Percentiles rank a stretch among this genome's conserved stretches.
phyloP scores from a whole-genome alignment of 2,797 vertebrate genomes.

The Varecia variegata region DNA sequence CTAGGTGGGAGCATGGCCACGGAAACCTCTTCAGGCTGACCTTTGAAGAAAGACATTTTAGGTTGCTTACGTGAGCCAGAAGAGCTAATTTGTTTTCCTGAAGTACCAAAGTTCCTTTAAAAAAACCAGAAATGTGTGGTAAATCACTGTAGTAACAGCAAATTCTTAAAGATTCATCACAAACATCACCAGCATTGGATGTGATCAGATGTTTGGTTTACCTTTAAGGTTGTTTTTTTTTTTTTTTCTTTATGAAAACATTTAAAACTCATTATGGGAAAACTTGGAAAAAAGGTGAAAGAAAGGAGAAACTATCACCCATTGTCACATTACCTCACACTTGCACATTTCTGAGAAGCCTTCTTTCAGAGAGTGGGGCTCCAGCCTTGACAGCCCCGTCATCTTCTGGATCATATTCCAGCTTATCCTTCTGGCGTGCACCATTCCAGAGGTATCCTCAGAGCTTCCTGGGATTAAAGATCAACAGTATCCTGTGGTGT shows the following conservation, averaged over 20 bases:
- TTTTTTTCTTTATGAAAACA: background rate
- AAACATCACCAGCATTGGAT: background rate
- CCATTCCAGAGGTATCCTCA: background rate
- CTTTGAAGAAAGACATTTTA: background rate
- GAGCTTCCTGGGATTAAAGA: background rate
- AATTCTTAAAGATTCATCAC: conserved; percentile 14
- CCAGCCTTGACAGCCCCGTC: background rate
- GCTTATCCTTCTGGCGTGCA: background rate
- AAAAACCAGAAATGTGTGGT: background rate
- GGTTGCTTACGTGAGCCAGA: background rate
- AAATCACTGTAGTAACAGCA: background rate
- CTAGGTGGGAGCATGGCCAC: background rate
- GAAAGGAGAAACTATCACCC: background rate
- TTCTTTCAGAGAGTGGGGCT: background rate
- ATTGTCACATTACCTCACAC: background rate
- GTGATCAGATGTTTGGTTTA: background rate
- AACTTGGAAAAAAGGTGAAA: background rate
- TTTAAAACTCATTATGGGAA: background rate
- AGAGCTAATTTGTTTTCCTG: conserved; percentile 7
- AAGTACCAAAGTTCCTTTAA: background rate
- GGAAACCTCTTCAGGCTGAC: background rate
- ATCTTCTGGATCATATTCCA: background rate
- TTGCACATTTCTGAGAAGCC: background rate
- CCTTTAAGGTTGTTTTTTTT: background rate
- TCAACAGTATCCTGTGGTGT: background rate